Conservation (phyloP, 1,140 invertebrate species). For the Drosophila triauraria region DNA sequence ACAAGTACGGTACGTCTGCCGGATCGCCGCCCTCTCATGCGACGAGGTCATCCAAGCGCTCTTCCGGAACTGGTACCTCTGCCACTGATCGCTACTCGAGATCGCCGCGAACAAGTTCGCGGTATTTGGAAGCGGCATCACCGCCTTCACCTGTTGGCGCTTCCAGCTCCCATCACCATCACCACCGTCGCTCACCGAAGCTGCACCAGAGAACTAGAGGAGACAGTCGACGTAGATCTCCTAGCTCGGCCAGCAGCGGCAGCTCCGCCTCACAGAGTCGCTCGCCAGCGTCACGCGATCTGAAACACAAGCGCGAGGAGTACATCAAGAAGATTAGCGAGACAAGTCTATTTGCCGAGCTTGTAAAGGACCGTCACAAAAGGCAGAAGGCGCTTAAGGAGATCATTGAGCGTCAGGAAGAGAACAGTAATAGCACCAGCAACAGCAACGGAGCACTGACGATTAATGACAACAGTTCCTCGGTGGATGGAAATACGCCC, state of each 20-base stretch:
- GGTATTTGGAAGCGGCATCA: constrained; percentile 64
- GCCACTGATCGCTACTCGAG: constrained; percentile 62
- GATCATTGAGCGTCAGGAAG: constrained; percentile 88
- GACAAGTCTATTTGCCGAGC: constrained; percentile 94
- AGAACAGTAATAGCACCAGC: constrained; percentile 84
- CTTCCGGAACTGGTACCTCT: constrained; percentile 59
- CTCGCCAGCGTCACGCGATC: constrained; percentile 72
- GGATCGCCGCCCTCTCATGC: constrained; percentile 58
- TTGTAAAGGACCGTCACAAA: constrained; percentile 94
- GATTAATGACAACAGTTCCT: constrained; percentile 81
- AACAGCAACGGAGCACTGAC: constrained; percentile 79
- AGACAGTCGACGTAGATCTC: constrained; percentile 64
- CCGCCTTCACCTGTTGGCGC: constrained; percentile 59
- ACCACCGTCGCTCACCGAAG: constrained; percentile 64
- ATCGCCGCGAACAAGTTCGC: constrained; percentile 65
- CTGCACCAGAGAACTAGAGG: constrained; percentile 49
- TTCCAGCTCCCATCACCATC: constrained; percentile 64
- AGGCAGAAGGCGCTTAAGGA: constrained; percentile 89
- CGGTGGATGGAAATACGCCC: constrained; percentile 73
- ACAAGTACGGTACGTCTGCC: constrained; percentile 59
- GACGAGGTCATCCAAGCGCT: constrained; percentile 68
- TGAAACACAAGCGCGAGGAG: constrained; percentile 86
- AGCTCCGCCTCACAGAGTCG: constrained; percentile 60
- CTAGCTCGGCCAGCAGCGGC: constrained; percentile 64
- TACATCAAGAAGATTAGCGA: constrained; percentile 91